Base-by-base conservation (phyloP, 2,888 invertebrate genomes). In the Cerceris ruficornis region DNA sequence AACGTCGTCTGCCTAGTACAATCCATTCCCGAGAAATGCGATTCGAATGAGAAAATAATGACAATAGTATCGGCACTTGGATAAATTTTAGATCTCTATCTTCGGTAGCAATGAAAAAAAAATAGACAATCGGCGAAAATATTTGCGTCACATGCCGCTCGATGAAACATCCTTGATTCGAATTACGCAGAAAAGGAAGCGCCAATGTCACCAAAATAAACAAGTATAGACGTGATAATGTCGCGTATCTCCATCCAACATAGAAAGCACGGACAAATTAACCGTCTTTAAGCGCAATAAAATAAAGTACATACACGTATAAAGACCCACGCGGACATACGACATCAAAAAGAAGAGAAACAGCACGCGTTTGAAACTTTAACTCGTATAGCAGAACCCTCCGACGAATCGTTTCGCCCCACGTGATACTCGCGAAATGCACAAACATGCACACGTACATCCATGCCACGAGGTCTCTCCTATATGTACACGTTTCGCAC, bases 341-440 rank as follows among this genome's bases (percentile, higher is more conserved):
- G 50, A 39, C 11, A 39, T 41, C 46, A 28, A 65, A 58, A 54
- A 58, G 58, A 43, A 41, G 46, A 28, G 14, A 50, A 39, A 13
- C 28, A 9, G 46, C 15, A 59, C 6, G 17, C 58, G 14, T 28
- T n/a, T 46, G 42, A 17, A 60, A 65, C 39, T 69, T 46, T 59
- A 14, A 46, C 14, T 28, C 50, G 49, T 46, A 41, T 69, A 46
- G 59, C 13, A 17, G 60, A 49, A 52, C 65, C 65, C 65, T 57
- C 60, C 59, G 7, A 62, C 46, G 67, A 65, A 68, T 64, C 70
- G 8, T 43, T 8, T 55, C 55, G 43, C 43, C 39, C 68, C 60
- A 46, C 55, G 50, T 55, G 75, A 71, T 68, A 55, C 52, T 57
- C 57, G 68, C 57, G 8, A 78, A 78, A 68, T 60, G 64, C 57